Percentiles rank a stretch among this genome's conserved stretches.
Evolutionary conservation across 2,113 vertebrate genomes (phyloP).

Genomic region (Lampris incognitus): DNA sequence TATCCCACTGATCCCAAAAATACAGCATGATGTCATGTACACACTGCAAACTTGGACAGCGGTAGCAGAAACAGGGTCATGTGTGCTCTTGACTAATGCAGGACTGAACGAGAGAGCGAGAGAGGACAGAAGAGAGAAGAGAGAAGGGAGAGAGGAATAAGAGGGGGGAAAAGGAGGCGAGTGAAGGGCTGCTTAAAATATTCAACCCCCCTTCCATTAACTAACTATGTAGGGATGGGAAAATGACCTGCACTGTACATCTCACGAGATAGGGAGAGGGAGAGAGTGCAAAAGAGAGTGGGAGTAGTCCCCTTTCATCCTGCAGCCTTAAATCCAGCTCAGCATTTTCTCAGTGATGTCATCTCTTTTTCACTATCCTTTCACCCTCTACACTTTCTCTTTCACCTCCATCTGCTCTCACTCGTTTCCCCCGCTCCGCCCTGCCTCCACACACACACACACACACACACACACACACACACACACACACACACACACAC

Average conservation of each 20-base stretch:
- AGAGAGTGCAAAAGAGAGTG: conserved; percentile 27
- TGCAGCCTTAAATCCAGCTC: conserved; percentile 73
- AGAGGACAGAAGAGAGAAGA: conserved; percentile 8
- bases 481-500: conserved; percentile 38
- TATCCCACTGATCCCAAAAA: conserved; percentile 65
- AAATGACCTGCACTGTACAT: conserved; percentile 74
- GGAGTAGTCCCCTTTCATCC: conserved; percentile 67
- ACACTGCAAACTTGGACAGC: conserved; percentile 70
- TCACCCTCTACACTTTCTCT: conserved; percentile 49
- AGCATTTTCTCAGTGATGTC: conserved; percentile 79
- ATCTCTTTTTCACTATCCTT: conserved; percentile 66
- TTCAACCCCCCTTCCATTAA: conserved; percentile 82
- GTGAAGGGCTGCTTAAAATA: conserved; percentile 79
- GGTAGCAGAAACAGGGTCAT: conserved; percentile 77
- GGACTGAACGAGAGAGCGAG: conserved; percentile 43
- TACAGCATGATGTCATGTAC: conserved; percentile 76
- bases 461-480: background rate
- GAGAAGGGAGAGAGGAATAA: conserved; percentile 35
- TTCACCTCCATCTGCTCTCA: conserved; percentile 65
- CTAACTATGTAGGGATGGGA: conserved; percentile 64
- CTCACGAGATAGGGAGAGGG: conserved; percentile 29
- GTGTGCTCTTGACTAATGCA: conserved; percentile 78
- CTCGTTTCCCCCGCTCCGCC: conserved; percentile 32
- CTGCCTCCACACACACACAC: conserved; percentile 30
- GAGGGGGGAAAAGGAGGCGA: conserved; percentile 56